Base-by-base conservation (phyloP, 2,888 invertebrate genomes). In the Tholera decimalis region DNA sequence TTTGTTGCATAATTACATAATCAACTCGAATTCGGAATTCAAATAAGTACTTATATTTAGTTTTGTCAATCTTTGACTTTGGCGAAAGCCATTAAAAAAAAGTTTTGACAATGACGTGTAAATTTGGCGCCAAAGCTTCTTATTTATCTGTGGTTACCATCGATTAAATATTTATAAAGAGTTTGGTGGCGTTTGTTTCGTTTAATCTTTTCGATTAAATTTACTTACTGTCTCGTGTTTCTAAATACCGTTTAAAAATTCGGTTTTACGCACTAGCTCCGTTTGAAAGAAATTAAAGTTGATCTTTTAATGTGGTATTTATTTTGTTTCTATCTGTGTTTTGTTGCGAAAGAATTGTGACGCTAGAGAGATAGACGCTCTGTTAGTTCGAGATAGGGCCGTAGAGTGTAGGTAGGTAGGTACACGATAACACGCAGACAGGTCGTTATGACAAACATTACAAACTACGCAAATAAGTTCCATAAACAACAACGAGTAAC, bases 111-210 rank as follows among this genome's bases (percentile, higher is more conserved):
- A 44, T 26, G 26, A 3, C n/a, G 18, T 39, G 18, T 8, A n/a
- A n/a, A n/a, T n/a, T n/a, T n/a, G n/a, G n/a, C 41, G 13, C 41
- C 4, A 6, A 22, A 5, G 20, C 41, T 2, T 22, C 22, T 41
- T 1, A 9, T 9, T 43, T 6, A 1, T 47, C 47, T 47, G 11
- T 18, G 46, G 46, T 46, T n/a, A 4, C n/a, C 8, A 46, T 51
- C 11, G 35, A 51, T 72, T 22, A 51, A 72, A 65, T 59, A 72
- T 72, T 59, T n/a, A n/a, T n/a, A 72, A 72, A 59, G 55, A 55
- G 50, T 35, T 71, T 59, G 26, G 46, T 6, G 18, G 15, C 49
- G 22, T 71, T 49, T 49, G 26, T 41, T 56, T 47, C 24, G 9
- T 20, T 1, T 5, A 4, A 11, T 26, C 20, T 62, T 53, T 43